Evolutionary conservation across 2,113 vertebrate genomes (phyloP), one percentile per base, ranked within the genome.

Genomic region (Seriola rivoliana): DNA sequence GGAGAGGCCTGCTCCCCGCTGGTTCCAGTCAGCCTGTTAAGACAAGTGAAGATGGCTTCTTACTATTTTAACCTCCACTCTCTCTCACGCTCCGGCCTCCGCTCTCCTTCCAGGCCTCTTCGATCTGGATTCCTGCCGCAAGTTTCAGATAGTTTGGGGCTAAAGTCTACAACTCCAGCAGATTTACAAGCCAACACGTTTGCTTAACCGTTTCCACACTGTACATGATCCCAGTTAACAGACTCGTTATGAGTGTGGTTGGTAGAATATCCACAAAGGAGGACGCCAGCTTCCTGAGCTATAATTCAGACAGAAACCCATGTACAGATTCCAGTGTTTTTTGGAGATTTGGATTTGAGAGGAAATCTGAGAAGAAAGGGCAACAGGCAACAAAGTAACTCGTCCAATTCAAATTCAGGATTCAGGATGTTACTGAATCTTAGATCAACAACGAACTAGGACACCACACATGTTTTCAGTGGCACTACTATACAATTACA

Each of bases 1-100:
- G 89, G 90, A 92, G 88, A 91, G 89, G 88, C 82, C 60, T 70
- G 52, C 57, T 86, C 89, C 87, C 91, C 44, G 57, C 75, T 79
- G 85, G 65, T 88, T 76, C 82, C 66, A 84, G 87, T 80, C 85
- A 72, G 81, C 71, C 85, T 89, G 76, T 93, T 86, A 92, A 78
- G 87, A 87, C 85, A 89, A 91, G 80, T 62, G 64, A 81, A 79
- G 19, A 81, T 70, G 48, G 73, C 82, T 84, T 78, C 42, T 68
- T 67, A 60, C 44, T 82, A 44, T 70, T 73, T 74, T 19, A 74
- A 82, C 66, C 55, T 81, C 34, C 29, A 7, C 57, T 78, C n/a
- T 23, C 25, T 81, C 78, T 54, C 83, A 73, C 19, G 9, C 60
- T 71, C 48, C 29, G 4, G 55, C 42, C 80, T 36, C 64, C 60